Evolutionary conservation across 1,140 invertebrate species (phyloP), one percentile per base, ranked within the genome.

Genomic region (Diorhabda elongata): DNA sequence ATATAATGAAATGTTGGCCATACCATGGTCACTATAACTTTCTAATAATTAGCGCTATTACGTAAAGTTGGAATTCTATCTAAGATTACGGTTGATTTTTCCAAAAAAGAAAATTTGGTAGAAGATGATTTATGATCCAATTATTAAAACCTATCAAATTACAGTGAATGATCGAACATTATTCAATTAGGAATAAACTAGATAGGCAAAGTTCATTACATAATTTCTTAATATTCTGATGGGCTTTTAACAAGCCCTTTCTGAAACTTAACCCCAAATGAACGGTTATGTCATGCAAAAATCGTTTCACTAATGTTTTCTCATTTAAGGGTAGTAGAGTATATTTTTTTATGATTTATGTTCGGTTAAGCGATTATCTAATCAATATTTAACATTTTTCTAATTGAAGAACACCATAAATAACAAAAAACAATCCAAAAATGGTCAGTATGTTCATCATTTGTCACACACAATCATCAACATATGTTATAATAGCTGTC

Each of bases 161-260:
- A 61, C 26, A 43, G 59, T 61, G 42, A 42, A 61, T 61, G 59
- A 61, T 61, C 59, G 59, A 61, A 61, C 59, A 61, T 61, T 61
- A 61, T 42, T 61, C n/a, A 61, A 61, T 42, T 61, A 42, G 8
- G 41, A 61, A 61, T 42, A 43, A 61, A 61, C 9, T 61, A 42
- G 42, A 43, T 42, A 42, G 42, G 59, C 8, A 43, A 61, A 61
- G 59, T 61, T 61, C 42, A 61, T 61, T 61, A 61, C 41, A 61
- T 61, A 61, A 61, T 61, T 61, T 61, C 59, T 61, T 61, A 61
- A 61, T 61, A 43, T 43, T 43, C 59, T 52, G 47, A 61, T 42
- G 59, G 59, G 26, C 26, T 42, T 61, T 61, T 61, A 61, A 41
- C n/a, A 8, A 61, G 59, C 59, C 59, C 59, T 43, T 60, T 60